These are phyloP conservation scores for Blastobasis adustella DNA, from an alignment of 2,888 invertebrate species.

Conservation along the genomic window DNA sequence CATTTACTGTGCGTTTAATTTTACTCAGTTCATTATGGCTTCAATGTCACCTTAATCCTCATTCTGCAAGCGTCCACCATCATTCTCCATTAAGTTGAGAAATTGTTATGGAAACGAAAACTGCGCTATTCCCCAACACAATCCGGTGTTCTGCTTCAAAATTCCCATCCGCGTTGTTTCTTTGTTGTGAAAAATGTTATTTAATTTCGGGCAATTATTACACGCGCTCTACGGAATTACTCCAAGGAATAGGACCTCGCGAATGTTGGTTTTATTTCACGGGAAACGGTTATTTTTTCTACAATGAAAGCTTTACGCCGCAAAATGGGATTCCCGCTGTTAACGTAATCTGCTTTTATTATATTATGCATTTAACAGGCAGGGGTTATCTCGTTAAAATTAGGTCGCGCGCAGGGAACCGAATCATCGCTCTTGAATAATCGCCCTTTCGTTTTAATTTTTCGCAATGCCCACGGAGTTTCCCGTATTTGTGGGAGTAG, in stretches of 20 bases:
- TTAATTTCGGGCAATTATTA: conserved; percentile 72
- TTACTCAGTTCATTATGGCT: no score
- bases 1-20: no score
- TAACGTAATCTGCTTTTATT: conserved; percentile 50
- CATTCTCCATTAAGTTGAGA: conserved; percentile 54
- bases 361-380: conserved; percentile 38
- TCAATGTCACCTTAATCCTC: conserved; percentile 28
- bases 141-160: conserved; percentile 47
- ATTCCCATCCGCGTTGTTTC: conserved; percentile 58
- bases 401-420: no score
- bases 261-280: conserved; percentile 55
- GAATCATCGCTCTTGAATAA: no score
- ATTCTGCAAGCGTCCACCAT: conserved; percentile 35
- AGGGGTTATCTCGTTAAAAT: conserved; percentile 9
- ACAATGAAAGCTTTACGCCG: conserved; percentile 57
- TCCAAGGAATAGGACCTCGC: conserved; percentile 63
- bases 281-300: conserved; percentile 43
- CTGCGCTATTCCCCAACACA: conserved; percentile 46
- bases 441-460: no score
- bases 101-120: conserved; percentile 50
- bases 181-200: conserved; percentile 70
- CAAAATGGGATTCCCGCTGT: conserved; percentile 57
- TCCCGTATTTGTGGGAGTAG: no score
- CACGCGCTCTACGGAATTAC: conserved; percentile 70
- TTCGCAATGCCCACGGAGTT: no score